Evolutionary conservation across 1,140 invertebrate genomes (phyloP).

Genomic region (Pissodes strobi): DNA sequence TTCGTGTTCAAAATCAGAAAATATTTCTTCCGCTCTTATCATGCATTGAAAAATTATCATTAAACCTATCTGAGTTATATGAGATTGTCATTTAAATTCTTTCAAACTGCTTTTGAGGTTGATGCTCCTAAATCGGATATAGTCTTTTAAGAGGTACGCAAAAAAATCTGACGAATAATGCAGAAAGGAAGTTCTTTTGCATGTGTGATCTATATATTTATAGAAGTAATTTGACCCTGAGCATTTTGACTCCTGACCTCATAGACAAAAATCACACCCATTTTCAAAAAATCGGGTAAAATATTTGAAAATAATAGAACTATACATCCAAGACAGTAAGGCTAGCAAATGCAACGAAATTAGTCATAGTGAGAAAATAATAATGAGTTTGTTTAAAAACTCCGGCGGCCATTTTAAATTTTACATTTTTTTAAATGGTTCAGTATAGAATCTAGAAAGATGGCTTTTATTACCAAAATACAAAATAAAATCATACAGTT

Average conservation of each 20-base stretch:
- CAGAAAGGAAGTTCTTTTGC: not conserved
- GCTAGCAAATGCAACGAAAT: not conserved
- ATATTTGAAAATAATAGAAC: not conserved
- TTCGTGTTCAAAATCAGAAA: too few species aligned
- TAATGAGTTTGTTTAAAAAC: not conserved
- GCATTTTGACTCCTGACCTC: not conserved
- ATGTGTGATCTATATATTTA: not conserved
- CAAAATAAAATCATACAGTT: constrained; percentile 2
- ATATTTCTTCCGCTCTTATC: too few species aligned
- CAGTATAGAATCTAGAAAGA: not conserved
- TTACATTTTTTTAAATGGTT: not conserved
- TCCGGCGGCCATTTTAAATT: not conserved
- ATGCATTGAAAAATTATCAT: too few species aligned
- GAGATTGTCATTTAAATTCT: too few species aligned
- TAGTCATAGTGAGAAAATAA: not conserved
- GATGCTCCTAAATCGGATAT: too few species aligned
- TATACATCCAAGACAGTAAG: not conserved
- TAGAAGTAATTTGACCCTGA: not conserved
- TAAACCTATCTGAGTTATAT: too few species aligned
- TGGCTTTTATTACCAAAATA: too few species aligned
- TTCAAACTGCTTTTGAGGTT: too few species aligned
- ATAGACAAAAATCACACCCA: not conserved
- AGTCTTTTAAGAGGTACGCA: too few species aligned
- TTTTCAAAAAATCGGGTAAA: not conserved
- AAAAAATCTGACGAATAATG: too few species aligned